Base-by-base conservation (phyloP, 2,888 invertebrate genomes). In the Tetranychus piercei region DNA sequence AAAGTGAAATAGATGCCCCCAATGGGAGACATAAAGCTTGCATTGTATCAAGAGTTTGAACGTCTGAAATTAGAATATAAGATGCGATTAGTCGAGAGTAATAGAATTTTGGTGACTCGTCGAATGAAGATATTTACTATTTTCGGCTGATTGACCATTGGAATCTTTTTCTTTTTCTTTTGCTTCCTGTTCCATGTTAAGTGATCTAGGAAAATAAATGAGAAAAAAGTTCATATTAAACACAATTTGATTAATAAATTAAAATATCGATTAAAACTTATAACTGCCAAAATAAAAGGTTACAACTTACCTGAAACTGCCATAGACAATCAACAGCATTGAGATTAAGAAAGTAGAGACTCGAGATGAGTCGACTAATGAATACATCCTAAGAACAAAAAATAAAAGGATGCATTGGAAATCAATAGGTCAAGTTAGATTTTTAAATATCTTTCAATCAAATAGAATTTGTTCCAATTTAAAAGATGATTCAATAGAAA, bases 261-360 rank as follows among this genome's bases (percentile, higher is more conserved):
- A 55, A 55, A 15, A 15, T 8, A 45, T 55, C 55, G 3, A 15
- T 55, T 55, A 72, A 20, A 34, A 34, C 34, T 1, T 3, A 34
- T 34, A 34, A 34, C 34, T 34, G 34, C 34, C 34, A 34, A 34
- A 34, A 34, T 34, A 3, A 34, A 34, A 34, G 34, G 3, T 34
- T 34, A 34, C 34, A 34, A 34, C 34, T 73, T 64, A 65, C 86
- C 86, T 84, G 85, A 95, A 96, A 83, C 94, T 94, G 80, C 95
- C 96, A 83, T 96, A 96, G 65, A 96, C 94, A 81, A 96, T 96
- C 79, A 96, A 87, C 80, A 95, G 87, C 87, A 96, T 95, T 79
- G 95, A 95, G 84, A 96, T 95, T 80, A 95, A 87, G 85, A 95
- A 96, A 80, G 95, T 96, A 74, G 94, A 95, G 77, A 96, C 91